Conservation (phyloP, 1,140 invertebrate genomes). For the Ceratitis capitata region DNA sequence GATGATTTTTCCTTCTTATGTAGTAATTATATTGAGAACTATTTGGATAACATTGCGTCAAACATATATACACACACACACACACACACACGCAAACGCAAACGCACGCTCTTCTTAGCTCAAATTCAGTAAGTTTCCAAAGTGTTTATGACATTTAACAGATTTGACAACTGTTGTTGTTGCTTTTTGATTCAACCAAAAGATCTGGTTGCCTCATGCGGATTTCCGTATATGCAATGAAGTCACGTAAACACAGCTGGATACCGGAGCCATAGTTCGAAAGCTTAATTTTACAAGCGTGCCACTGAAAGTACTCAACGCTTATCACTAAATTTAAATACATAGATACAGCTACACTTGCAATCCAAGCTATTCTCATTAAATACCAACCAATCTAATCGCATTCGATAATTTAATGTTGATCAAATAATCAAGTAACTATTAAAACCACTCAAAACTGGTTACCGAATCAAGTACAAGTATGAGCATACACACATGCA, state of each 20-base stretch:
- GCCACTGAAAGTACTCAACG: background rate
- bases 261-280: too few relatives aligned
- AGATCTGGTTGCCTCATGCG: background rate
- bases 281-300: background rate
- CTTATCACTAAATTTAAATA: too few relatives aligned
- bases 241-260: constrained; percentile 24
- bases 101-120: too few relatives aligned
- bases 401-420: constrained; percentile 3
- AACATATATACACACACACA: background rate
- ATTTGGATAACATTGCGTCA: too few relatives aligned
- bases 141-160: constrained; percentile 13
- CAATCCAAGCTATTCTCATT: background rate
- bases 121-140: background rate
- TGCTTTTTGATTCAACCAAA: background rate
- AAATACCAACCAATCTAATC: background rate
- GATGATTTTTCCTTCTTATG: background rate
- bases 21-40: background rate
- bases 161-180: background rate
- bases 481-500: too few relatives aligned
- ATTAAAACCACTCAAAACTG: background rate
- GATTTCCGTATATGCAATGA: background rate
- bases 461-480: constrained; percentile 1
- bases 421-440: constrained; percentile 15
- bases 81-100: background rate
- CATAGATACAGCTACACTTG: too few relatives aligned